Base-by-base conservation (phyloP, 2,888 invertebrate species). In the Exocentrus adspersus region DNA sequence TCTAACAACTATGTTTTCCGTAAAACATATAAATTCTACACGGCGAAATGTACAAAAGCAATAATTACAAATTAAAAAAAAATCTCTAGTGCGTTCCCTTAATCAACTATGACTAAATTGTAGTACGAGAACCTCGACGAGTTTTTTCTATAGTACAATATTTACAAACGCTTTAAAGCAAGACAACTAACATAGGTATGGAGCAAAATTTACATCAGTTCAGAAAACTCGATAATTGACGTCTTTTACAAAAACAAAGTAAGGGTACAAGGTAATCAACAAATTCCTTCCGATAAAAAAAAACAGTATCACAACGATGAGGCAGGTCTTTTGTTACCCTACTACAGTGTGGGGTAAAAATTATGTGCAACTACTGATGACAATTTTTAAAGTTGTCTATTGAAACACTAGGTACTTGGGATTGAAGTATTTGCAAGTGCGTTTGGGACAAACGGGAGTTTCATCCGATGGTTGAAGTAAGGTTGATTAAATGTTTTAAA, bases 41-140 rank as follows among this genome's bases (percentile, higher is more conserved):
- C 56, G 60, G 71, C 70, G 48, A 62, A 62, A 70, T 74, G 61
- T 75, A 74, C 73, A 75, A 67, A 72, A 72, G 72, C 64, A 57
- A 63, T n/a, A n/a, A n/a, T 51, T 54, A 19, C 14, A 54, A 62
- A 48, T 62, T 37, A 46, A 54, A 67, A 62, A 59, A 60, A 60
- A 67, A 62, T 58, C 54, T 62, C 59, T 59, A 56, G 58, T 57
- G 32, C 32, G 46, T 58, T 53, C 50, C 56, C 42, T 46, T 52
- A 37, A 37, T 54, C 53, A 61, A 48, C 62, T 66, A 66, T 51
- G 58, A 66, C 59, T 68, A 60, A 41, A 21, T 60, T 62, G 60
- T 66, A 66, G 68, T 66, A 66, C 66, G 65, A 62, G 51, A 63
- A 61, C 56, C 66, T 66, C 69, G 28, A 50, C 12, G 64, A 64